phyloP scores from a whole-genome alignment of 2,113 vertebrate genomes.

The Erinaceus europaeus region DNA sequence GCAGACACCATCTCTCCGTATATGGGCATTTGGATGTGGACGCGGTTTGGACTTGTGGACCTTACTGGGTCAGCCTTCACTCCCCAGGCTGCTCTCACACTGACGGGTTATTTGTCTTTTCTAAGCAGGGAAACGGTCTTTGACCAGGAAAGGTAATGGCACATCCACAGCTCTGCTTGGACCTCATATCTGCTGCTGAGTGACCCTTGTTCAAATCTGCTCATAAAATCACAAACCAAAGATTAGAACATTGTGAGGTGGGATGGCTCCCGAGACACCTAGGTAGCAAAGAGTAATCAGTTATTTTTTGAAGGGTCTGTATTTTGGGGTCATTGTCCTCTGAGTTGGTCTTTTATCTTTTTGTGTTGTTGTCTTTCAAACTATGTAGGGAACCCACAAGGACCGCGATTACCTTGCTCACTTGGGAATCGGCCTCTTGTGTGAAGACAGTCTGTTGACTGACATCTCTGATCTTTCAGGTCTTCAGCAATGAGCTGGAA shows the following conservation, averaged over 20 bases:
- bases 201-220: neutral
- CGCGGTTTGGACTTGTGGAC: neutral
- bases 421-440: neutral
- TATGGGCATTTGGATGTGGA: constrained; percentile 34
- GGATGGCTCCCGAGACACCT: too few relatives aligned
- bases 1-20: neutral
- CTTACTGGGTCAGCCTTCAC: neutral
- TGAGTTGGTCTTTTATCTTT: neutral
- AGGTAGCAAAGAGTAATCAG: too few relatives aligned
- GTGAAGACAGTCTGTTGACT: neutral
- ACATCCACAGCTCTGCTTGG: accelerated
- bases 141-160: neutral
- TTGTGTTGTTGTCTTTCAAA: neutral
- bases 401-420: neutral
- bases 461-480: neutral
- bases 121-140: too few relatives aligned
- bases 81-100: neutral
- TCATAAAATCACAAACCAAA: neutral
- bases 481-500: neutral
- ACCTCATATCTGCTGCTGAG: neutral
- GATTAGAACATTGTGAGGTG: neutral
- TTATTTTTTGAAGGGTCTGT: too few relatives aligned
- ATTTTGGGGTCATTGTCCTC: too few relatives aligned
- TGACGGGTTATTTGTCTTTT: neutral
- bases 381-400: neutral